Evolutionary conservation across 2,888 invertebrate genomes (phyloP).

Genomic region (Enoplolaimus lenunculus): DNA sequence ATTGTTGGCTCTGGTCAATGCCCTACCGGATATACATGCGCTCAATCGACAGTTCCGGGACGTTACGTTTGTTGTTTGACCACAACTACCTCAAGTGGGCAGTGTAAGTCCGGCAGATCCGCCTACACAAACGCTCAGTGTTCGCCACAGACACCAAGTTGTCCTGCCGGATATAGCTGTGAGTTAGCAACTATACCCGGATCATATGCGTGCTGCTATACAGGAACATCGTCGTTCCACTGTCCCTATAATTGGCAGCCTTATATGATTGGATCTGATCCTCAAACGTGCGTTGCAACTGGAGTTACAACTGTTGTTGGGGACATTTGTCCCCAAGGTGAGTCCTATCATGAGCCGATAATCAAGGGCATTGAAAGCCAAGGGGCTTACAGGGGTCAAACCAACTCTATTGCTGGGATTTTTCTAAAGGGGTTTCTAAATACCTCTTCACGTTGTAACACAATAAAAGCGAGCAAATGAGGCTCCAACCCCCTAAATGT

Average conservation of each 20-base stretch:
- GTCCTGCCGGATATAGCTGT: slow-evolving; percentile 18
- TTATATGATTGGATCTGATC: neutral
- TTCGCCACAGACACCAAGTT: neutral
- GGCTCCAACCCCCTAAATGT: too few relatives aligned
- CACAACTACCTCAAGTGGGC: neutral
- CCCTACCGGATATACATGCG: slow-evolving; percentile 2
- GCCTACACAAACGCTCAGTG: neutral
- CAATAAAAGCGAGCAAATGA: too few relatives aligned
- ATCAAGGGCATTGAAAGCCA: too few relatives aligned
- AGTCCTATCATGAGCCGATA: too few relatives aligned
- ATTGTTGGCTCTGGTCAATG: slow-evolving; percentile 7
- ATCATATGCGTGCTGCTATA: slow-evolving; percentile 15
- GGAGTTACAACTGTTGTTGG: too few relatives aligned
- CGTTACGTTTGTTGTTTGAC: slow-evolving; percentile 7
- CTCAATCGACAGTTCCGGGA: neutral
- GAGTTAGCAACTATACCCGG: neutral
- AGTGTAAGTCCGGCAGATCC: slow-evolving; percentile 1
- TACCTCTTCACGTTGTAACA: too few relatives aligned
- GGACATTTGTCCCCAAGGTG: too few relatives aligned
- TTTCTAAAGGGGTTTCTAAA: too few relatives aligned
- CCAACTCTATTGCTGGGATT: too few relatives aligned
- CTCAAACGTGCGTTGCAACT: too few relatives aligned
- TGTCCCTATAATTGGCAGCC: slow-evolving; percentile 13
- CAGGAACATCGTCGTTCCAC: neutral
- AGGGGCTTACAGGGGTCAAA: too few relatives aligned